These are phyloP conservation scores for Champsocephalus gunnari DNA, from an alignment of 2,797 vertebrate species.

Conservation along the genomic window DNA sequence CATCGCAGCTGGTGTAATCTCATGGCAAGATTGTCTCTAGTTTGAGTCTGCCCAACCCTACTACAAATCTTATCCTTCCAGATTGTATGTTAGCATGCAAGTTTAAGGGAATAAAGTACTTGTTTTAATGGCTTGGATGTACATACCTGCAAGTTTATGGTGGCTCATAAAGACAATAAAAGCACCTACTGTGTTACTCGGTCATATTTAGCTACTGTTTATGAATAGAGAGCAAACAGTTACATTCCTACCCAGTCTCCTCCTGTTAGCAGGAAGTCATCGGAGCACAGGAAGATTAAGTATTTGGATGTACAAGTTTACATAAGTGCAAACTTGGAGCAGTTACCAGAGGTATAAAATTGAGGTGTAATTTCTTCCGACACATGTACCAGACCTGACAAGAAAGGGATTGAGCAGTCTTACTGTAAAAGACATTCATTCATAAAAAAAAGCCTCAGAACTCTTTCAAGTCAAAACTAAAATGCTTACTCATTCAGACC, in stretches of 20 bases:
- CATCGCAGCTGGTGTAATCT: no score
- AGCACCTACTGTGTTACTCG: no score
- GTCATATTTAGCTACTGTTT: background rate
- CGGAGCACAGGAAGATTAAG: background rate
- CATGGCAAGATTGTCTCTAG: no score
- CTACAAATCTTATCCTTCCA: no score
- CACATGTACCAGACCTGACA: background rate
- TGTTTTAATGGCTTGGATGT: background rate
- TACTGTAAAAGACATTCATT: background rate
- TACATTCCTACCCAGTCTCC: background rate
- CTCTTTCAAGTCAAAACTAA: no score
- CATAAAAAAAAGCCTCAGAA: no score
- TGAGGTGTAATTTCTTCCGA: background rate
- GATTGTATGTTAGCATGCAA: background rate
- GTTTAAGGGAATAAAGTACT: no score
- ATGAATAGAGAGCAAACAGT: background rate
- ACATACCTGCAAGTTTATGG: background rate
- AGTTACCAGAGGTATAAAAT: no score
- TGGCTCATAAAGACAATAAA: conserved; percentile 2
- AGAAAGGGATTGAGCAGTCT: background rate
- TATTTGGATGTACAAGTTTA: background rate
- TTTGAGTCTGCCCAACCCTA: no score
- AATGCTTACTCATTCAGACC: no score
- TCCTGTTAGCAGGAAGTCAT: background rate
- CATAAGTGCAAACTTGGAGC: background rate